Evolutionary conservation across 2,797 vertebrate species (phyloP), one percentile per base, ranked within the genome.

Genomic region (Tarsius wallacei): DNA sequence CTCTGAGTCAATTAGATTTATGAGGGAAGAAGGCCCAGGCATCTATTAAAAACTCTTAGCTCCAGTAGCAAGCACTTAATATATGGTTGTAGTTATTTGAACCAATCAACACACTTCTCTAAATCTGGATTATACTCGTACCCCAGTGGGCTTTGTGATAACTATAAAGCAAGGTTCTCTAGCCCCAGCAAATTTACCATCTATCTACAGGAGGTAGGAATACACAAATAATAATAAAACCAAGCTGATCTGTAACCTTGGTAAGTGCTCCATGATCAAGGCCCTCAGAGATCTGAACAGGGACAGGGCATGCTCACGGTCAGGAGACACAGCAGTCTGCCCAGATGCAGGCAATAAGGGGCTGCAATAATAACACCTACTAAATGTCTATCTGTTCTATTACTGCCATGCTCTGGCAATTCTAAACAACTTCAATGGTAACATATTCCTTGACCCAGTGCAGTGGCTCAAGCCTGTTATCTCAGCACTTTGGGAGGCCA

Each of bases 11-110:
- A 80, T 10, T 42, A 90, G 82, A 87, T 87, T 82, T 73, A 85
- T 61, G 76, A 92, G 12, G 13, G 17, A 17, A 19, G 6, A 81
- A 81, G 4, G 26, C 31, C 12, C 87, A 89, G 19, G 11, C 16
- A 68, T 63, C 24, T 95, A 66, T 70, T 93, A 87, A 85, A 94
- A 84, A 24, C 7, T 74, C 33, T 21, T 49, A 31, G 28, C 89
- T 92, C 36, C 49, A 84, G 74, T 84, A 87, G 73, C 83, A 53
- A 88, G 74, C 57, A 85, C 28, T 76, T 63, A 59, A 89, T 57
- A 93, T n/a, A 68, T 47, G 55, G 31, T 1, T 85, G 28, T 42
- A 78, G 11, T 77, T 61, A 14, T 84, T 31, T 84, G 70, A 91
- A 36, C 42, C 26, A 81, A 71, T 90, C 36, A 95, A 61, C 33